Percentiles rank a stretch among this genome's conserved stretches.
phyloP scores from a whole-genome alignment of 1,140 invertebrate genomes.

The Periplaneta americana region DNA sequence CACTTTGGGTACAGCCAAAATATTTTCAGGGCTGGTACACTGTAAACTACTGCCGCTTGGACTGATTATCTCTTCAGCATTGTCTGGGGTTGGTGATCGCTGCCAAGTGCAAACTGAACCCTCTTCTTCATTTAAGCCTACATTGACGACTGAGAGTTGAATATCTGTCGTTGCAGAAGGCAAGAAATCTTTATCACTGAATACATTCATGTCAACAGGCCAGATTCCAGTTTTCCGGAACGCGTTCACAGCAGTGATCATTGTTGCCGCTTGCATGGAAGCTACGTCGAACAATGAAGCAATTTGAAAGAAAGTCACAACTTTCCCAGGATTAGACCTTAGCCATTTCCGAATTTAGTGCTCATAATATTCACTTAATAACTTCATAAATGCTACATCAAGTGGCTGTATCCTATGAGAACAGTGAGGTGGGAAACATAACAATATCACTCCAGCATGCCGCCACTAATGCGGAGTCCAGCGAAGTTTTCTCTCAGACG shows the following conservation, averaged over 20 bases:
- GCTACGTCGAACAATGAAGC: conserved; percentile 23
- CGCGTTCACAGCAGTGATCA: conserved; percentile 20
- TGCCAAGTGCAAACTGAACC: too few species aligned
- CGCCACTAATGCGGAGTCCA: neutral
- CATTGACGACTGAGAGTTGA: too few species aligned
- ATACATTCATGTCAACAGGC: neutral
- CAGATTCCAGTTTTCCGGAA: conserved; percentile 19
- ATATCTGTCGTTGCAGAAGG: neutral
- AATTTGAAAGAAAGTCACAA: conserved; percentile 26
- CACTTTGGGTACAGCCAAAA: too few species aligned
- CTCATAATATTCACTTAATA: conserved; percentile 35
- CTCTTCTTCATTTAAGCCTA: too few species aligned
- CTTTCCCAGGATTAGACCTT: conserved; percentile 23
- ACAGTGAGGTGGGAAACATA: conserved; percentile 27
- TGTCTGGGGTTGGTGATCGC: too few species aligned
- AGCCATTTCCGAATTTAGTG: conserved; percentile 28
- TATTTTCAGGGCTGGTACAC: too few species aligned
- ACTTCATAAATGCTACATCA: conserved; percentile 31
- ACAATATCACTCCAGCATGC: neutral
- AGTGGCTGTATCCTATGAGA: conserved; percentile 37
- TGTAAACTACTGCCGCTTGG: too few species aligned
- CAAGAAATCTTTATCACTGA: neutral
- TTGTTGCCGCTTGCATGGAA: conserved; percentile 24
- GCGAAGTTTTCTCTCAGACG: too few species aligned
- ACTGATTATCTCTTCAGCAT: too few species aligned